Evolutionary conservation across 1,140 invertebrate genomes (phyloP), one percentile per base, ranked within the genome.

Genomic region (Megalopta genalis): DNA sequence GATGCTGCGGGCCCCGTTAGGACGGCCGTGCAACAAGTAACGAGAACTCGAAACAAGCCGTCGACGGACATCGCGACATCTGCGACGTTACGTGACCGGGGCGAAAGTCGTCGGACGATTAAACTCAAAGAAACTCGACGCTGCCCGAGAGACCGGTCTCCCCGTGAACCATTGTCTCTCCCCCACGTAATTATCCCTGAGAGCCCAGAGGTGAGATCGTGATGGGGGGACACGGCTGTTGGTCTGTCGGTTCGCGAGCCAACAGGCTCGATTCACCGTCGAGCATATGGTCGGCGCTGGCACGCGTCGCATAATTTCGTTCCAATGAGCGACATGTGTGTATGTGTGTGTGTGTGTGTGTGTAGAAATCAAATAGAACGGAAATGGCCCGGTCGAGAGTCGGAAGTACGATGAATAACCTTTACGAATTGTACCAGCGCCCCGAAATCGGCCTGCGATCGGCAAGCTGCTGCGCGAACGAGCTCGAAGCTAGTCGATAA

Each of bases 281-380:
- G 32, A 32, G 23, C 66, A 84, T 84, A 83, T 83, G 82, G 82
- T 39, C 23, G 64, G 14, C 27, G 70, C 57, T 62, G 83, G 82
- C 83, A 84, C 82, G 82, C 63, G 83, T 81, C 77, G 70, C 42
- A 69, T 80, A 81, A 84, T 84, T 84, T 66, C 67, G 71, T 73
- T 80, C 67, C 62, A 72, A 78, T 72, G 67, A 52, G 32, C 32
- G 59, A 37, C 25, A n/a, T 0, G 10, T 57, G 21, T 46, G 10
- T 46, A 10, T 2, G 42, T 42, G 39, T 42, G 9, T 10, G 12
- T 10, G 39, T 42, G 1, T 10, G 39, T 8, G 60, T 66, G 76
- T 80, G 80, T 72, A 70, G 77, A 84, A 76, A 84, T 42, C 69
- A 21, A 52, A 52, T 27, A 60, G 49, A 18, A 67, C 42, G 54